Percentiles rank a stretch among this genome's conserved stretches.
These are phyloP conservation scores for Lutraria rhynchaena DNA, from an alignment of 1,140 invertebrate species.

Conservation along the genomic window DNA sequence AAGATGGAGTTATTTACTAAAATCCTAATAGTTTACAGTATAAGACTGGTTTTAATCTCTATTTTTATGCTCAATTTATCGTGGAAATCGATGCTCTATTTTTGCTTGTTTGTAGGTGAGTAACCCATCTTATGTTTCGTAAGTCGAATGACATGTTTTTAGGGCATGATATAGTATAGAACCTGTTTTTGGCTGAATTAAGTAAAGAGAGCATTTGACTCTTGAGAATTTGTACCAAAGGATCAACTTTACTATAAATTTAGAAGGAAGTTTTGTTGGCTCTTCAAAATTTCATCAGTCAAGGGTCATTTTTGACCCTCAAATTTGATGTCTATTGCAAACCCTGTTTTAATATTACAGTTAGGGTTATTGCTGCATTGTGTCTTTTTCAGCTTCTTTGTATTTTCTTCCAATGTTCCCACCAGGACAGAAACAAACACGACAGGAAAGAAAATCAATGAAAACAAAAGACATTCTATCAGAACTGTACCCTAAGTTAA, in stretches of 20 bases:
- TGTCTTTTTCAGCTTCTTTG: not conserved
- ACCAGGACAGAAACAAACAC: not conserved
- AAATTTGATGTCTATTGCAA: not conserved
- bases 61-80: not conserved
- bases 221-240: not conserved
- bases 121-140: not conserved
- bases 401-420: constrained; percentile 10
- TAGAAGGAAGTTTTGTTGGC: too few species aligned
- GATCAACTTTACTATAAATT: too few species aligned
- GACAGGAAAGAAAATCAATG: not conserved
- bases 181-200: not conserved
- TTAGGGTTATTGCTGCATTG: too few species aligned
- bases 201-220: not conserved
- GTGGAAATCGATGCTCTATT: constrained; percentile 31
- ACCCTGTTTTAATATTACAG: not conserved
- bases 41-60: constrained; percentile 3
- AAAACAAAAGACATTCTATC: constrained; percentile 61
- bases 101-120: constrained; percentile 63
- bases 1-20: constrained; percentile 29
- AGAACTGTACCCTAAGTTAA: constrained; percentile 55
- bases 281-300: too few species aligned
- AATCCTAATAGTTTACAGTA: constrained; percentile 7
- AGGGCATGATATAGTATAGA: not conserved
- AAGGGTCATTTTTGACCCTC: not conserved
- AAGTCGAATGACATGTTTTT: not conserved